Evolutionary conservation across 1,140 invertebrate species (phyloP), one percentile per base, ranked within the genome.

Genomic region (Drosophila trapezifrons): DNA sequence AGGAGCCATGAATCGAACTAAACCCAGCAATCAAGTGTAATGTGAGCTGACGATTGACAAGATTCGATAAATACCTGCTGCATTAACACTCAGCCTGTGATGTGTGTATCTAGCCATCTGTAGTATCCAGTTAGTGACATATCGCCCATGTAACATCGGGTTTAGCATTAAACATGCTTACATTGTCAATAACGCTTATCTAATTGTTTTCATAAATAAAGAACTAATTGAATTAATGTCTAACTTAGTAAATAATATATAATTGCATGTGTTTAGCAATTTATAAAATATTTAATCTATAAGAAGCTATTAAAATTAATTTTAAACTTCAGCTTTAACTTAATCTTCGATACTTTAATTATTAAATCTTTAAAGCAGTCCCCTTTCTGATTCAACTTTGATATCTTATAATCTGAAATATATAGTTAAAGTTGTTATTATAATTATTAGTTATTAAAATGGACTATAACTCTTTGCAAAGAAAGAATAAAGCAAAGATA

Each of bases 21-120:
- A 76, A 10, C 42, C 62, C 45, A 37, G 47, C 62, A 66, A 76
- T 76, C 73, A 76, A 76, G 54, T 66, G 73, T 58, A 76, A 76
- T 76, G 60, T 40, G 62, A 76, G 62, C 72, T 40, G 54, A 25
- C 20, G 73, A 76, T 76, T 76, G 73, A 76, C 73, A 46, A 57
- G 40, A 37, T 27, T 29, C 62, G 73, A 76, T 76, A 54, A 58
- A 51, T 40, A 57, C 69, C 60, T 67, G 64, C 62, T 27, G 27
- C n/a, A 47, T 32, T 46, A 69, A 57, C 49, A 56, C 40, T 67
- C 37, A 40, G 29, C 29, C 29, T 32, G 10, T 32, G 29, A 32
- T 32, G 29, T 32, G 29, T 32, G 9, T 32, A 32, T 32, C 29
- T 10, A 10, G 10, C 9, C 9, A 40, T 70, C 25, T 25, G 47